Percentiles rank a stretch among this genome's conserved stretches.
Evolutionary conservation across 2,797 vertebrate genomes (phyloP).

Genomic region (Hippoglossus hippoglossus): DNA sequence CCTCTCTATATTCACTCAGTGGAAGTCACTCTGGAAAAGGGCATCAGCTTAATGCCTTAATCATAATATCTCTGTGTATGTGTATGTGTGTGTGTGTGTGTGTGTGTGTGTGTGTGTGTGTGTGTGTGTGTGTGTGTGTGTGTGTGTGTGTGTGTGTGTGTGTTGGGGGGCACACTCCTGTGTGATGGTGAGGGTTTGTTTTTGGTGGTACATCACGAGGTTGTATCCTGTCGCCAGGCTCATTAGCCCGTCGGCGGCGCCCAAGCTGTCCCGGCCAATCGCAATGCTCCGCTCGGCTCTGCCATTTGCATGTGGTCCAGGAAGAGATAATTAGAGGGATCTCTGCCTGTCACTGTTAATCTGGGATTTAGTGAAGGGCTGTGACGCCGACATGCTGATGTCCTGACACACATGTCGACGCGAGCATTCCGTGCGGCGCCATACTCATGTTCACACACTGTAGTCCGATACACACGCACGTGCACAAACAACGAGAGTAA

Average conservation of each 20-base stretch:
- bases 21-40: constrained; percentile 13
- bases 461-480: constrained; percentile 21
- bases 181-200: constrained; percentile 51
- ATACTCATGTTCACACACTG: constrained; percentile 34
- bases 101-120: constrained; percentile 25
- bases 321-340: constrained; percentile 88
- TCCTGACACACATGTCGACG: constrained; percentile 69
- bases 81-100: constrained; percentile 5
- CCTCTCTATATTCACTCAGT: background rate
- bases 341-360: constrained; percentile 89
- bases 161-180: background rate
- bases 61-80: constrained; percentile 25
- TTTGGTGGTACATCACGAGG: constrained; percentile 68
- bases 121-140: constrained; percentile 23
- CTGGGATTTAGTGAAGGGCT: constrained; percentile 84
- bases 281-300: constrained; percentile 66
- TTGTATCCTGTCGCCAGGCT: constrained; percentile 80
- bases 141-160: constrained; percentile 9
- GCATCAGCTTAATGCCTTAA: constrained; percentile 33
- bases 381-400: constrained; percentile 82
- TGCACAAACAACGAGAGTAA: background rate
- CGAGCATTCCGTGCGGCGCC: constrained; percentile 33
- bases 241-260: constrained; percentile 74
- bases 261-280: constrained; percentile 74
- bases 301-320: constrained; percentile 87